Evolutionary conservation across 2,888 invertebrate species (phyloP).

Genomic region (Apodemia hepburni): DNA sequence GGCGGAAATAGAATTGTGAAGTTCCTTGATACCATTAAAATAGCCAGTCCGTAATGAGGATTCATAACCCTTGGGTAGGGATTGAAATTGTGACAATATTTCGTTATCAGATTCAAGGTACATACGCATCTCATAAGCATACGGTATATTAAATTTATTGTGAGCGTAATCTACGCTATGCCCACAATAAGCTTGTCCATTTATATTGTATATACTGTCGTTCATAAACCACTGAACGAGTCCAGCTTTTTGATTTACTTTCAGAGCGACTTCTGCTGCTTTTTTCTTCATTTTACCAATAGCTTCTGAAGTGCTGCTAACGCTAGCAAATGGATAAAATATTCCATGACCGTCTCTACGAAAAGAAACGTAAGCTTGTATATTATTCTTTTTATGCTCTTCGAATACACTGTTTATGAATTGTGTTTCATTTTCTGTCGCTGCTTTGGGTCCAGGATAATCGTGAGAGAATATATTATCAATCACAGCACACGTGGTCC

Average conservation of each 20-base stretch:
- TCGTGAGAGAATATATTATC: slow-evolving; percentile 43
- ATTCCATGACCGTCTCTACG: slow-evolving; percentile 85
- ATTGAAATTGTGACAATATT: slow-evolving; percentile 55
- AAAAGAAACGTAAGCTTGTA: slow-evolving; percentile 83
- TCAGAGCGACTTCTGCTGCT: slow-evolving; percentile 46
- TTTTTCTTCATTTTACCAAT: slow-evolving; percentile 34
- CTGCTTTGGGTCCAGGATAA: slow-evolving; percentile 79
- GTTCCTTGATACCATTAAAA: slow-evolving; percentile 55
- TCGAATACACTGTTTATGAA: slow-evolving; percentile 79
- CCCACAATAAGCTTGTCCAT: slow-evolving; percentile 53
- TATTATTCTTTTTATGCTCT: slow-evolving; percentile 63
- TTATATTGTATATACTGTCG: slow-evolving; percentile 46
- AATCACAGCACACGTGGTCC: slow-evolving; percentile 43
- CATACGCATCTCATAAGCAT: slow-evolving; percentile 62
- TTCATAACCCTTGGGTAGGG: slow-evolving; percentile 52
- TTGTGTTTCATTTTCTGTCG: slow-evolving; percentile 83
- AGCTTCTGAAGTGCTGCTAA: slow-evolving; percentile 33
- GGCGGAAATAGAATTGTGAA: slow-evolving; percentile 47
- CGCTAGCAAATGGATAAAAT: slow-evolving; percentile 82
- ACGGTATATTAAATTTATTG: slow-evolving; percentile 39
- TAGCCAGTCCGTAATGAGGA: slow-evolving; percentile 52
- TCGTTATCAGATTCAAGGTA: slow-evolving; percentile 47
- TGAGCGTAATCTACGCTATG: slow-evolving; percentile 63
- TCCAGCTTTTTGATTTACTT: slow-evolving; percentile 54
- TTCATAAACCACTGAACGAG: slow-evolving; percentile 50